Percentiles rank a stretch among this genome's conserved stretches.
Conservation (phyloP, 1,140 invertebrate genomes). For the Philotrypesis tridentata region DNA sequence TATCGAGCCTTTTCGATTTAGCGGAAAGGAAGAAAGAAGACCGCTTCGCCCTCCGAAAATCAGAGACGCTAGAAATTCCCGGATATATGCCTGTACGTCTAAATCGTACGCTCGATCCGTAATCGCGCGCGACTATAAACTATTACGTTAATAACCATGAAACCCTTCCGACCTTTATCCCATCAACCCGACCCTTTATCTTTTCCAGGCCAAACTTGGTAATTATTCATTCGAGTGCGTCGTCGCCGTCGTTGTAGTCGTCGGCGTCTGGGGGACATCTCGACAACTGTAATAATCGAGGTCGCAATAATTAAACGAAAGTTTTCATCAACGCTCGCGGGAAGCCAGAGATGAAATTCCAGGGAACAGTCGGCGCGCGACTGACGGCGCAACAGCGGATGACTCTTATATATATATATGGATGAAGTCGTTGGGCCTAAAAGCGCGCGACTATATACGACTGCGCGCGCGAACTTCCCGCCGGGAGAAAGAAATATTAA, state of each 20-base stretch:
- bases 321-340: background rate
- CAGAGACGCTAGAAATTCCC: too few species aligned
- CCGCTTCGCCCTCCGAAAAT: too few species aligned
- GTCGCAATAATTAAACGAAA: constrained; percentile 31
- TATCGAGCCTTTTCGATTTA: too few species aligned
- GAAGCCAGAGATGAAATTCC: background rate
- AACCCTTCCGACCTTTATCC: background rate
- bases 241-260: too few species aligned
- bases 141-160: constrained; percentile 18
- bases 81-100: too few species aligned
- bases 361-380: too few species aligned
- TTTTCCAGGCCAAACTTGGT: background rate
- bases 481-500: background rate
- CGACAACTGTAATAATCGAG: constrained; percentile 13
- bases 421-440: background rate
- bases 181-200: background rate
- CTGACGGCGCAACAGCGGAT: too few species aligned
- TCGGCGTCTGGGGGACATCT: too few species aligned
- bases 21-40: too few species aligned
- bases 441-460: background rate
- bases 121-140: background rate
- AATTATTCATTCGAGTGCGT: constrained; percentile 28
- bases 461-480: background rate
- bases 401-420: too few species aligned
- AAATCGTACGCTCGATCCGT: background rate